phyloP scores from a whole-genome alignment of 2,113 vertebrate genomes.

The Sander lucioperca region DNA sequence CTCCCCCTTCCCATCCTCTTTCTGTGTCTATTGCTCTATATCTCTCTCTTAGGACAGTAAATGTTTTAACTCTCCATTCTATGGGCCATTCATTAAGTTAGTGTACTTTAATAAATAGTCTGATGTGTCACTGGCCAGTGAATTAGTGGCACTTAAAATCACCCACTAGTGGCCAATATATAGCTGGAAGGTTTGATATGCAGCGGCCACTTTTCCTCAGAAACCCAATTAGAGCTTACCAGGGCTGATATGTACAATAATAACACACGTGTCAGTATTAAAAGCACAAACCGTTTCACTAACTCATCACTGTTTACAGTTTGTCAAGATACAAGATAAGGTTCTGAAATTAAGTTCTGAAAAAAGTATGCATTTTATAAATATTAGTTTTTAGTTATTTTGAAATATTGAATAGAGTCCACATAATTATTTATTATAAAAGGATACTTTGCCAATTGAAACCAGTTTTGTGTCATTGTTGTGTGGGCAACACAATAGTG shows the following conservation, averaged over 20 bases:
- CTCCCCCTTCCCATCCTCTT: slow-evolving; percentile 50
- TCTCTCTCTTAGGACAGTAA: slow-evolving; percentile 83
- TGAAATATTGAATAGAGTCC: background rate
- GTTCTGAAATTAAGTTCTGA: background rate
- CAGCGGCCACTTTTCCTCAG: slow-evolving; percentile 50
- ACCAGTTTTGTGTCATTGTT: too few relatives aligned
- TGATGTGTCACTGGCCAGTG: slow-evolving; percentile 82
- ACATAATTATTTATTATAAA: background rate
- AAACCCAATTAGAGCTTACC: slow-evolving; percentile 58
- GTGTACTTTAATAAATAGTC: slow-evolving; percentile 87
- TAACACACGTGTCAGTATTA: slow-evolving; percentile 23
- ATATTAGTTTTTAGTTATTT: background rate
- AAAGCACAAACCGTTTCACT: slow-evolving; percentile 6
- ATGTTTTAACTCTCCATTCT: slow-evolving; percentile 86
- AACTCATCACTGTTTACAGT: slow-evolving; percentile 11
- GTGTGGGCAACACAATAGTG: background rate
- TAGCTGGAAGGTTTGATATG: slow-evolving; percentile 70
- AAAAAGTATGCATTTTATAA: background rate
- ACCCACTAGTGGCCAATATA: slow-evolving; percentile 74
- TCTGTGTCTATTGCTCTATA: slow-evolving; percentile 75
- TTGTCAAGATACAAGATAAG: background rate
- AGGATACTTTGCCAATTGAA: too few relatives aligned
- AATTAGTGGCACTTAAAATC: slow-evolving; percentile 86
- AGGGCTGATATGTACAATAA: slow-evolving; percentile 19
- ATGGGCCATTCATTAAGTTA: slow-evolving; percentile 87